Conservation (phyloP, 2,888 invertebrate species). For the Scrobipalpa costella region DNA sequence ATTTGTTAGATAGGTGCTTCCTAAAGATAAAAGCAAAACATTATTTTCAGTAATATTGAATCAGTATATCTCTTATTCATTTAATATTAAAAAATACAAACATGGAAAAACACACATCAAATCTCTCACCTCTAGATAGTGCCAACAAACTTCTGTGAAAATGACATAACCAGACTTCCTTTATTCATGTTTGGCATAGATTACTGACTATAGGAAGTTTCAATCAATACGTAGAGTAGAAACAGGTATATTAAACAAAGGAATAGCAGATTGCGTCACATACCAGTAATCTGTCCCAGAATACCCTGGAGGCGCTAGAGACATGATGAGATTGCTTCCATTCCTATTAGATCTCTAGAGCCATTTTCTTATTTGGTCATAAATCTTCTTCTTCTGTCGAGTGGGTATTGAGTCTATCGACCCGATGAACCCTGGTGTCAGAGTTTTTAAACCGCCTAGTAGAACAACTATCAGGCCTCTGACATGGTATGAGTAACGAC, state of each 20-base stretch:
- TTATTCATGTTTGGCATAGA: too few relatives aligned
- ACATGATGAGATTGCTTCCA: conserved; percentile 18
- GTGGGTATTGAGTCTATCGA: too few relatives aligned
- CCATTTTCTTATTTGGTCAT: conserved; percentile 14
- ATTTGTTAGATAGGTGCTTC: too few relatives aligned
- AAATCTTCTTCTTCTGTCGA: too few relatives aligned
- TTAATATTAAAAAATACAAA: too few relatives aligned
- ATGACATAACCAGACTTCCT: not conserved
- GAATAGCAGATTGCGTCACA: conserved; percentile 14
- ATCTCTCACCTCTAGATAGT: not conserved
- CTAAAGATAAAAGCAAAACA: too few relatives aligned
- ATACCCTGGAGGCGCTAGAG: conserved; percentile 21
- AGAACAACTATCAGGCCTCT: too few relatives aligned
- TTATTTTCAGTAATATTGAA: too few relatives aligned
- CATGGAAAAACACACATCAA: not conserved
- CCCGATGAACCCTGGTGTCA: too few relatives aligned
- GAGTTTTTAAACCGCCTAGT: too few relatives aligned
- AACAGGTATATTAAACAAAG: conserved; percentile 3
- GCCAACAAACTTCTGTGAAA: not conserved
- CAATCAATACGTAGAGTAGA: conserved; percentile 6
- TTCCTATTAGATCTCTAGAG: not conserved
- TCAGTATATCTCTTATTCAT: too few relatives aligned
- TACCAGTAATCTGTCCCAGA: conserved; percentile 19
- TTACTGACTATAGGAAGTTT: not conserved
- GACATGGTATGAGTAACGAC: too few relatives aligned